Percentiles rank a stretch among this genome's conserved stretches.
Evolutionary conservation across 2,797 vertebrate genomes (phyloP).

Genomic region (Knipowitschia caucasica): DNA sequence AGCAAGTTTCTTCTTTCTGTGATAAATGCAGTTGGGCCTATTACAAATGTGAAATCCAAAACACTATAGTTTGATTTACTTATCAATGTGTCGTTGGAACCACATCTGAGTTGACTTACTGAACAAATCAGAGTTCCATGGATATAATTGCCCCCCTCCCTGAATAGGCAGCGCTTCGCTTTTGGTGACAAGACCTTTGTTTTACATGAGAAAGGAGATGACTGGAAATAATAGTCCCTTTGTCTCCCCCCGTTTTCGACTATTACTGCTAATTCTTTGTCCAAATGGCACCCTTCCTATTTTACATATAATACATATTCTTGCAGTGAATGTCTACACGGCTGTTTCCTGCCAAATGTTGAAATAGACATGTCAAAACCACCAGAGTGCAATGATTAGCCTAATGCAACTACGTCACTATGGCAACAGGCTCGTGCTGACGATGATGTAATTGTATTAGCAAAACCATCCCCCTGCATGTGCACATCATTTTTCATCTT

Average conservation of each 20-base stretch:
- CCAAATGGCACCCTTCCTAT: background rate
- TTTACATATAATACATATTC: background rate
- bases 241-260: background rate
- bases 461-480: conserved; percentile 27
- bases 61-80: too few relatives aligned
- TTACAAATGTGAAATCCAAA: too few relatives aligned
- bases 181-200: background rate
- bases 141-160: background rate
- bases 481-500: conserved; percentile 9
- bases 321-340: background rate
- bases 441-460: conserved; percentile 57
- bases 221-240: too few relatives aligned
- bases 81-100: too few relatives aligned
- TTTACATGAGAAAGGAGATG: background rate
- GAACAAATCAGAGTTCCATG: too few relatives aligned
- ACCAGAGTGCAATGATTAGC: conserved; percentile 32
- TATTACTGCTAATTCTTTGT: background rate
- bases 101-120: too few relatives aligned
- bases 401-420: conserved; percentile 57
- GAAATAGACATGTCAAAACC: conserved; percentile 46
- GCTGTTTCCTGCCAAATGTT: background rate
- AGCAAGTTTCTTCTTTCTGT: too few relatives aligned
- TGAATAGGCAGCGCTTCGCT: background rate
- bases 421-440: conserved; percentile 55
- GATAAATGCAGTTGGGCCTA: too few relatives aligned